Evolutionary conservation across 2,113 vertebrate species (phyloP).

Genomic region (Poeciliopsis occidentalis): DNA sequence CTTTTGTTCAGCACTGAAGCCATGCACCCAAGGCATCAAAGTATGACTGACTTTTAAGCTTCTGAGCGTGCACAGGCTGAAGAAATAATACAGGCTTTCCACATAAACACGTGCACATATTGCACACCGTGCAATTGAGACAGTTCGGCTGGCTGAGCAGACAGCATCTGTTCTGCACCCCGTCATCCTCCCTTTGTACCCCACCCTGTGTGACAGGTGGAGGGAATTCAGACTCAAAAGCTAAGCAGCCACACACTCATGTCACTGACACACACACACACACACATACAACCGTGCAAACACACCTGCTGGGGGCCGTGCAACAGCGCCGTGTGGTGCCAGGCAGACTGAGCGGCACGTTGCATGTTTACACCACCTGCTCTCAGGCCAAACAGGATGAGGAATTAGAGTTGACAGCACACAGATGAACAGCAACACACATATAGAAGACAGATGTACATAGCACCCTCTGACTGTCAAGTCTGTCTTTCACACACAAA

Average conservation of each 20-base stretch:
- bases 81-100: constrained; percentile 29
- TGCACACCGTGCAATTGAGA: constrained; percentile 51
- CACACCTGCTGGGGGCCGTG: constrained; percentile 69
- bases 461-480: constrained; percentile 15
- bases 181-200: constrained; percentile 60
- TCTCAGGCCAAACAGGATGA: constrained; percentile 56
- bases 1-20: constrained; percentile 61
- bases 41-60: constrained; percentile 59
- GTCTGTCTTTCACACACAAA: constrained; percentile 15
- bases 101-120: constrained; percentile 21
- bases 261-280: constrained; percentile 59
- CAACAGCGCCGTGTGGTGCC: constrained; percentile 62
- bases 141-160: constrained; percentile 58
- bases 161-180: constrained; percentile 72
- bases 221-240: constrained; percentile 54
- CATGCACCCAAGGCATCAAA: constrained; percentile 54
- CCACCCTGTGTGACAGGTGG: constrained; percentile 76
- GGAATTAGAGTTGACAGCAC: constrained; percentile 52
- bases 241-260: constrained; percentile 41
- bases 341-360: constrained; percentile 55
- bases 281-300: constrained; percentile 21
- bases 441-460: constrained; percentile 42
- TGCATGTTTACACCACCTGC: constrained; percentile 71
- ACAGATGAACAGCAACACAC: constrained; percentile 43
- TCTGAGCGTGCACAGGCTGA: constrained; percentile 18